These are phyloP conservation scores for Ectobius pallidus DNA, from an alignment of 2,888 invertebrate species.

Conservation along the genomic window DNA sequence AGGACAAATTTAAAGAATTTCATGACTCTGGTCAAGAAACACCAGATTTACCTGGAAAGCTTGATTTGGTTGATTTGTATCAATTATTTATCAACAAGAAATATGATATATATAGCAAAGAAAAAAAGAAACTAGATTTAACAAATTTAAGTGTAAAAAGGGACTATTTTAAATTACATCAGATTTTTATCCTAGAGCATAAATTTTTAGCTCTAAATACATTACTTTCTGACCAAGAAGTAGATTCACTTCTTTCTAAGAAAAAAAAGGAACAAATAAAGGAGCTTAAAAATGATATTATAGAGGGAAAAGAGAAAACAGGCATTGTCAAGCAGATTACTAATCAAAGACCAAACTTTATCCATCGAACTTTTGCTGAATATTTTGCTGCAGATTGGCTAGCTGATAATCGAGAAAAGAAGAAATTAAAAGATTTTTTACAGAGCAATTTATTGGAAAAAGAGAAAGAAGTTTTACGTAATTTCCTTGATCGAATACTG, in stretches of 20 bases:
- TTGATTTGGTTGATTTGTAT: background rate
- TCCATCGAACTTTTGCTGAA: slow-evolving; percentile 38
- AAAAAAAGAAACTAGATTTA: too few species aligned
- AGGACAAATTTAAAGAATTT: background rate
- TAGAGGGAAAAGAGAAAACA: slow-evolving; percentile 30
- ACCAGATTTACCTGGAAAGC: background rate
- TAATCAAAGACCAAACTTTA: slow-evolving; percentile 31
- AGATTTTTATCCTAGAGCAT: too few species aligned
- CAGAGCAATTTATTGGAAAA: too few species aligned
- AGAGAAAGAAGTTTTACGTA: too few species aligned
- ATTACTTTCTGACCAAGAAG: background rate
- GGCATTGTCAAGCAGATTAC: slow-evolving; percentile 24
- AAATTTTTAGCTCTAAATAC: too few species aligned
- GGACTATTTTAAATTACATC: too few species aligned
- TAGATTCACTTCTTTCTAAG: background rate
- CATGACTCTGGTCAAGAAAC: background rate
- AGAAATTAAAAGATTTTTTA: too few species aligned
- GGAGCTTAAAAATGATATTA: slow-evolving; percentile 8
- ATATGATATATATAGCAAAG: background rate
- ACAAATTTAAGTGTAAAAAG: too few species aligned
- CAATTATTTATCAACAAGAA: background rate
- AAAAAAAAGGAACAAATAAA: background rate
- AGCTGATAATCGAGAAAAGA: too few species aligned
- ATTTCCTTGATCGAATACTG: slow-evolving; percentile 31
- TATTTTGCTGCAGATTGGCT: slow-evolving; percentile 36